Conservation (phyloP, 2,113 vertebrate species). For the Dermatemys mawii region DNA sequence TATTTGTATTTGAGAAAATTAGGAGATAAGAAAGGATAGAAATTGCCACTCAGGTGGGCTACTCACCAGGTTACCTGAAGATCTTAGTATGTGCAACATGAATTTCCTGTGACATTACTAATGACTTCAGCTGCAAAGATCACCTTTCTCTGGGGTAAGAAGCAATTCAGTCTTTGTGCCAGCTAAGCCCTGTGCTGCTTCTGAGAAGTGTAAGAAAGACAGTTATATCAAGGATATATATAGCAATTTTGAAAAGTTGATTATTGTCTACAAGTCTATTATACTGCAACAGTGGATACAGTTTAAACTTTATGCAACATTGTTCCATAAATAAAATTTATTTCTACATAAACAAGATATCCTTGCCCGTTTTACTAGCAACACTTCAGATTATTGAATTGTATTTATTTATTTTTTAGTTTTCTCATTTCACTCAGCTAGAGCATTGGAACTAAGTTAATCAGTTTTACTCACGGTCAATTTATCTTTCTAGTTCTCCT, state of each 20-base stretch:
- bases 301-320: rapidly evolving
- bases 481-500: not conserved
- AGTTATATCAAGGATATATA: not conserved
- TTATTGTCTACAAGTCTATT: not conserved
- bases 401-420: not conserved
- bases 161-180: not conserved
- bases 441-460: not conserved
- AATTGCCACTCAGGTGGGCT: not conserved
- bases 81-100: not conserved
- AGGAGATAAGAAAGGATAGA: not conserved
- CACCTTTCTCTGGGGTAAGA: not conserved
- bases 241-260: not conserved
- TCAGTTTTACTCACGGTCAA: not conserved
- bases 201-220: not conserved
- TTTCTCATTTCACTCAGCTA: not conserved
- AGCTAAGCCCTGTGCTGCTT: not conserved
- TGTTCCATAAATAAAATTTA: not conserved
- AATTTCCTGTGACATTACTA: not conserved
- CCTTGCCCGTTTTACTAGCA: not conserved
- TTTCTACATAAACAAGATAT: not conserved
- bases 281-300: not conserved
- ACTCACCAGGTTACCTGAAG: not conserved
- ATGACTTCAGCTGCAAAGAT: not conserved
- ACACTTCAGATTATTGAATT: not conserved
- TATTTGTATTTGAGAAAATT: not conserved